Conservation (phyloP, 2,113 vertebrate species). For the Misgurnus anguillicaudatus region DNA sequence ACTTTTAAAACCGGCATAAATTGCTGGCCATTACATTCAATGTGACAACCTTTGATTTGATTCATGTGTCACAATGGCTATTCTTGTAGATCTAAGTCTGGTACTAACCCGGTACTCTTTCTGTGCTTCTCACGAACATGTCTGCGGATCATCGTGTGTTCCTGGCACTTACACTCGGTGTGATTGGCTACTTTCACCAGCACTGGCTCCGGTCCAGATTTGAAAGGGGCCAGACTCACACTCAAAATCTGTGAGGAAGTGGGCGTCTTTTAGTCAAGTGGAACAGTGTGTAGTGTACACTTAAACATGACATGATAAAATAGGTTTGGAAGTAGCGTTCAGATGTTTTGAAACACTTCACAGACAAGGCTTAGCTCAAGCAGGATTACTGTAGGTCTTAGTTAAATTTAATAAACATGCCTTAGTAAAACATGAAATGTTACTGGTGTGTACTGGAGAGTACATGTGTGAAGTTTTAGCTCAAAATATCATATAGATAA, state of each 20-base stretch:
- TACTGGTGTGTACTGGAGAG: no score
- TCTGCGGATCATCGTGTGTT: slow-evolving; percentile 75
- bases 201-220: slow-evolving; percentile 87
- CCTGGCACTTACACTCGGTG: slow-evolving; percentile 87
- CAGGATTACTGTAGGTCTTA: no score
- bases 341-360: no score
- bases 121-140: slow-evolving; percentile 64
- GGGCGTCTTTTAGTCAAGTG: not conserved
- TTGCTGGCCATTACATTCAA: no score
- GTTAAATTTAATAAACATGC: no score
- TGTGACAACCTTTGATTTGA: not conserved
- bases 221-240: slow-evolving; percentile 88
- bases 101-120: slow-evolving; percentile 70
- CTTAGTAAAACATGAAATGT: no score
- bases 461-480: no score
- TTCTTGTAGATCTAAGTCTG: not conserved
- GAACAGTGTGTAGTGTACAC: not conserved
- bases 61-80: not conserved
- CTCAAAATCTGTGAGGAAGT: slow-evolving; percentile 82
- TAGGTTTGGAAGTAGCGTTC: not conserved
- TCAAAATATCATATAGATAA: no score
- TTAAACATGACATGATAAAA: not conserved
- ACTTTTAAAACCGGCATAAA: no score
- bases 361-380: no score
- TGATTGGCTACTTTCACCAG: slow-evolving; percentile 92